phyloP scores from a whole-genome alignment of 2,888 invertebrate species.

The Rhopalosiphum nymphaeae region DNA sequence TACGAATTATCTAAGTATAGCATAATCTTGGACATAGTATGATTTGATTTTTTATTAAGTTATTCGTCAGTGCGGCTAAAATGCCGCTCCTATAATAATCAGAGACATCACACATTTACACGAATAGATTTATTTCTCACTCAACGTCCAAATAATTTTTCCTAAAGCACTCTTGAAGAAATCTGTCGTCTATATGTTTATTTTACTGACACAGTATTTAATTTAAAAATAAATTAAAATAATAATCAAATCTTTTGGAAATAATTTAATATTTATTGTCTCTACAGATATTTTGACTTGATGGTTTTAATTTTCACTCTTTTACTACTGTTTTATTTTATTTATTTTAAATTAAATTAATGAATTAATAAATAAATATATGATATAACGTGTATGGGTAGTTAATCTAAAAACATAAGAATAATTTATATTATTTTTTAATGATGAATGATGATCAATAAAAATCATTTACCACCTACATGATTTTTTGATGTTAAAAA shows the following conservation, averaged over 20 bases:
- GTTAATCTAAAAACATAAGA: not conserved
- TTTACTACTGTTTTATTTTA: not conserved
- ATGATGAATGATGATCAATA: not conserved
- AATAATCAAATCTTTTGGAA: not conserved
- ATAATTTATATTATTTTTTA: not conserved
- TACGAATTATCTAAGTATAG: not conserved
- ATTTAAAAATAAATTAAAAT: not conserved
- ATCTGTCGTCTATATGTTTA: not conserved
- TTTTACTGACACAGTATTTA: not conserved
- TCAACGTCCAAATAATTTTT: not conserved
- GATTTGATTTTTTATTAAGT: not conserved
- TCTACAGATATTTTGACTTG: not conserved
- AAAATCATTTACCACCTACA: not conserved
- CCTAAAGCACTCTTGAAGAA: not conserved
- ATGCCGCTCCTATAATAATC: not conserved
- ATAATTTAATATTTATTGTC: not conserved
- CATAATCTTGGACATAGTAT: not conserved
- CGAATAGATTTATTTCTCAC: not conserved
- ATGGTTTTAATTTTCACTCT: not conserved
- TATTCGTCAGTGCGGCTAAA: not conserved
- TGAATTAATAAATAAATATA: not conserved
- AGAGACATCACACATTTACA: not conserved
- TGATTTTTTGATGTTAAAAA: not conserved
- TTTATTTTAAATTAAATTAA: not conserved
- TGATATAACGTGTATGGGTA: not conserved